Conservation (phyloP, 1,140 invertebrate genomes). For the Melitaea cinxia region DNA sequence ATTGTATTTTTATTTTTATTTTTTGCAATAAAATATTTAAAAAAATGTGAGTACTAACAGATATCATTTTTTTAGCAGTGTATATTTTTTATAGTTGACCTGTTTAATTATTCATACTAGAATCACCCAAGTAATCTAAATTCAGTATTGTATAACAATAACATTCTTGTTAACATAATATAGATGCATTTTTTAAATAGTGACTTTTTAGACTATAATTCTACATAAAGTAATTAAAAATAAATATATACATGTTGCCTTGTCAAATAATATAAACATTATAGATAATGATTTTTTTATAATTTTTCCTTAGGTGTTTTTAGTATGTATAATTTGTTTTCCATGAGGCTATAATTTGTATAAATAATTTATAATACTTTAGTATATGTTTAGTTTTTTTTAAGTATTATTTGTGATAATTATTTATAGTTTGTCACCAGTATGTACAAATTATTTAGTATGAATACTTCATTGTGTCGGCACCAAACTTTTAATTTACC, state of each 20-base stretch:
- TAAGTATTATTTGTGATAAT: conserved; percentile 28
- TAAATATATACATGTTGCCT: neutral
- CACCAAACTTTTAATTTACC: neutral
- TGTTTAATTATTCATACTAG: neutral
- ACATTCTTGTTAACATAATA: too few species aligned
- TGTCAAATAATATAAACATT: neutral
- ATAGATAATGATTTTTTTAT: neutral
- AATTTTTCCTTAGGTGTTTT: neutral
- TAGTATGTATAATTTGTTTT: conserved; percentile 3
- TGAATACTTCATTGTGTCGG: neutral
- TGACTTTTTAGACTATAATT: too few species aligned
- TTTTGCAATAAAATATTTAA: neutral
- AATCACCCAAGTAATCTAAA: neutral
- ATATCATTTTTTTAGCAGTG: neutral
- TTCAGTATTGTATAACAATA: neutral
- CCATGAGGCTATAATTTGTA: conserved; percentile 14
- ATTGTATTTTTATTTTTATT: neutral
- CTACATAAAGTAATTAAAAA: too few species aligned
- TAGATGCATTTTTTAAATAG: too few species aligned
- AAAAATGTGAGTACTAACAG: neutral
- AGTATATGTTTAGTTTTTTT: conserved; percentile 13
- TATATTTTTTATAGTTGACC: neutral
- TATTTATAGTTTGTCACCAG: conserved; percentile 12
- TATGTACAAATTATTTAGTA: conserved; percentile 13
- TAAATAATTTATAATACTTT: conserved; percentile 1